Percentiles rank a stretch among this genome's conserved stretches.
Evolutionary conservation across 2,888 invertebrate species (phyloP).

Genomic region (Drosophila kuntzei): DNA sequence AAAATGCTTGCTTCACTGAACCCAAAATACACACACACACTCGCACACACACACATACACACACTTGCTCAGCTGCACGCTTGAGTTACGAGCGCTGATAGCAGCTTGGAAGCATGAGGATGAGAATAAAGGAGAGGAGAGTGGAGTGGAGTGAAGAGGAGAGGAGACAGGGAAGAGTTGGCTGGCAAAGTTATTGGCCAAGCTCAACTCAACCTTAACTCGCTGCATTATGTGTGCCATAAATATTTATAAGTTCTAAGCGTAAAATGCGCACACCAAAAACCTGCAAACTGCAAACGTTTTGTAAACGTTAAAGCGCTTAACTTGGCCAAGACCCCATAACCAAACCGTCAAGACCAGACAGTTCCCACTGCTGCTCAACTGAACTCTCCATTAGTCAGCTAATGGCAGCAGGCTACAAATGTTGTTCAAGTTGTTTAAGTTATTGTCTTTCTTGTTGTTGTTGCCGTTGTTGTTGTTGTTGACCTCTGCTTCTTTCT

Average conservation of each 20-base stretch:
- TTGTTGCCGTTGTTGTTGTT: slow-evolving; percentile 1
- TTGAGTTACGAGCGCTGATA: slow-evolving; percentile 61
- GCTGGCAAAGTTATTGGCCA: slow-evolving; percentile 68
- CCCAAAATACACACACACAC: slow-evolving; percentile 58
- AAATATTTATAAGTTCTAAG: slow-evolving; percentile 80
- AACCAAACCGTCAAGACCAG: slow-evolving; percentile 14
- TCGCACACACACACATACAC: slow-evolving; percentile 30
- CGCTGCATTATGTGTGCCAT: slow-evolving; percentile 76
- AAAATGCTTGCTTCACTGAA: slow-evolving; percentile 77
- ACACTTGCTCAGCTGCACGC: slow-evolving; percentile 41
- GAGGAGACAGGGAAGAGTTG: slow-evolving; percentile 7
- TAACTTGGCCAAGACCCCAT: slow-evolving; percentile 40
- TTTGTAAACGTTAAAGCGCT: slow-evolving; percentile 65
- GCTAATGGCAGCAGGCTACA: slow-evolving; percentile 59
- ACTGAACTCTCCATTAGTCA: slow-evolving; percentile 61
- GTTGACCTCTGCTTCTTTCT: slow-evolving; percentile 13
- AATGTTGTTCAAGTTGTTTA: slow-evolving; percentile 23
- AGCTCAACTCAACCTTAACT: slow-evolving; percentile 68
- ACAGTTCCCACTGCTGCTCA: slow-evolving; percentile 12
- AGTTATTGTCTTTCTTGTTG: not conserved
- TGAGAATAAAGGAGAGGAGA: not conserved
- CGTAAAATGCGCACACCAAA: slow-evolving; percentile 61
- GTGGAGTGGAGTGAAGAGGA: not conserved
- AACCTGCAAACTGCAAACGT: slow-evolving; percentile 53
- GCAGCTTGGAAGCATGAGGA: slow-evolving; percentile 19